Percentiles rank a stretch among this genome's conserved stretches.
Conservation (phyloP, 2,797 vertebrate species). For the Eulemur mongoz region DNA sequence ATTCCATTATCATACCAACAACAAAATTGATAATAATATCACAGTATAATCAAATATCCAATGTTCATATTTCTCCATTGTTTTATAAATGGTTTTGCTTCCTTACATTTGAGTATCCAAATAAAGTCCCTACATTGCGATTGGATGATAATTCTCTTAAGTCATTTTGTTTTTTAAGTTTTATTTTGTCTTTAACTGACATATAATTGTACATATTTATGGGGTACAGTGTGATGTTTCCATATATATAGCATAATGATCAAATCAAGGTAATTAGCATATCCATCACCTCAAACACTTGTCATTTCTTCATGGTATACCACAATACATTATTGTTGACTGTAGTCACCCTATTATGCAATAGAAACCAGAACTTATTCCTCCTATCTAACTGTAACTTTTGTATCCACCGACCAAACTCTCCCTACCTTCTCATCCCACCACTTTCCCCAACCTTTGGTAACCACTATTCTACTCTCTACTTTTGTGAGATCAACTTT, state of each 20-base stretch:
- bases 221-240: not conserved
- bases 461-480: not conserved
- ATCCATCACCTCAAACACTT: not conserved
- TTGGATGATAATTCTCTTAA: not conserved
- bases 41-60: not conserved
- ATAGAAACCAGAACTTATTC: not conserved
- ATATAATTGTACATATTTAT: not conserved
- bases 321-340: not conserved
- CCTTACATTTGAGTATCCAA: not conserved
- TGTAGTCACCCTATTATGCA: not conserved
- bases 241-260: not conserved
- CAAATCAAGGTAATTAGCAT: not conserved
- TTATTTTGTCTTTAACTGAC: not conserved
- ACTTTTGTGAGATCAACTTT: not conserved
- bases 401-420: not conserved
- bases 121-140: not conserved
- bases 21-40: not conserved
- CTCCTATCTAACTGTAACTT: not conserved
- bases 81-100: conserved; percentile 8
- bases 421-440: not conserved
- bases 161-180: not conserved
- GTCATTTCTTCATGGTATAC: not conserved
- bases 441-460: not conserved
- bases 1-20: not conserved
- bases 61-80: not conserved